Conservation (phyloP, 2,888 invertebrate species). For the Pandemis cinnamomeana region DNA sequence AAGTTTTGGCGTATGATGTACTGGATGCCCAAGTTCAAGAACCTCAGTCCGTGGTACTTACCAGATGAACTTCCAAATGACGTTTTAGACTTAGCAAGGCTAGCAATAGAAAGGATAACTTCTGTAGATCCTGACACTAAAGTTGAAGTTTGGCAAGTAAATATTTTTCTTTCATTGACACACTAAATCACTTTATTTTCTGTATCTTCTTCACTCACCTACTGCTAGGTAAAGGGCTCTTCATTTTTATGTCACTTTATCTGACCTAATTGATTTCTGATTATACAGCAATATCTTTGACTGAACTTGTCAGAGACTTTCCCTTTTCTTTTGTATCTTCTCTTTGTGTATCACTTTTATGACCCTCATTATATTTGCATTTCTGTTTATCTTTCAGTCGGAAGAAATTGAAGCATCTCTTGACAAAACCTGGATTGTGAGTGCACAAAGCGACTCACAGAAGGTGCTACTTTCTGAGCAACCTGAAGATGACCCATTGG, state of each 20-base stretch:
- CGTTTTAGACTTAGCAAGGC: conserved; percentile 89
- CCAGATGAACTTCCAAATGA: conserved; percentile 92
- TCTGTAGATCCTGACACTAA: conserved; percentile 90
- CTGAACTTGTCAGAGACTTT: too few relatives aligned
- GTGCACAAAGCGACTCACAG: conserved; percentile 92
- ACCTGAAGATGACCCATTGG: conserved; percentile 85
- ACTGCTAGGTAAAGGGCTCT: too few relatives aligned
- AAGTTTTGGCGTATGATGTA: conserved; percentile 94
- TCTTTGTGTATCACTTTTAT: too few relatives aligned
- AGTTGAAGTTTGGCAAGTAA: conserved; percentile 87
- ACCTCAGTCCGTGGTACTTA: conserved; percentile 93
- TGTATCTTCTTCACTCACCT: too few relatives aligned
- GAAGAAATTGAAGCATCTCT: conserved; percentile 89
- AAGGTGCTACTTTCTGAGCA: conserved; percentile 87
- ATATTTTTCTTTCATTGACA: background rate
- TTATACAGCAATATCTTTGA: too few relatives aligned
- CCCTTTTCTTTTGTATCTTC: too few relatives aligned
- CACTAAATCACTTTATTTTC: too few relatives aligned
- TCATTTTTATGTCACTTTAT: too few relatives aligned
- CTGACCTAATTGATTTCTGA: too few relatives aligned
- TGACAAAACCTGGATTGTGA: conserved; percentile 97
- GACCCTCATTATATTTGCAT: background rate
- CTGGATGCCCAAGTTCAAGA: conserved; percentile 97
- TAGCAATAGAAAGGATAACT: conserved; percentile 93
- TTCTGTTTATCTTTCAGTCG: conserved; percentile 75